Percentiles rank a stretch among this genome's conserved stretches.
Conservation (phyloP, 1,140 invertebrate genomes). For the Papilio helenus region DNA sequence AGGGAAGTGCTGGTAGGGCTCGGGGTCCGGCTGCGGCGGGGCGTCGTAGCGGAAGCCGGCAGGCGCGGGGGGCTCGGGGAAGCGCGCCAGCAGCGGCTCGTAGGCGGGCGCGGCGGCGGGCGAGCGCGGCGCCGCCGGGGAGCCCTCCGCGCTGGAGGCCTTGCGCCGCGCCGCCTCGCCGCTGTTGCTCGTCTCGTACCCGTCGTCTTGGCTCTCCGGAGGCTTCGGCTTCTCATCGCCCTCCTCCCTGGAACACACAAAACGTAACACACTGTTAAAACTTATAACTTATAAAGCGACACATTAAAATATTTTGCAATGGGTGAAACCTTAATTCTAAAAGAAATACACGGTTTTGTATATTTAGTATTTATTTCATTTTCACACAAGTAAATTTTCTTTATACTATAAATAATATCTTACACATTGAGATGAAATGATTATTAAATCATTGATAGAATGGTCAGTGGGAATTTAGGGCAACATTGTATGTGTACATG, state of each 20-base stretch:
- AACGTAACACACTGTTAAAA: background rate
- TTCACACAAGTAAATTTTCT: background rate
- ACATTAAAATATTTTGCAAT: background rate
- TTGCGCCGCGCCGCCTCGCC: constrained; percentile 83
- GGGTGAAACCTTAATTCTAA: background rate
- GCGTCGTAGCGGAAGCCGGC: constrained; percentile 64
- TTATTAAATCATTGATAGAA: background rate
- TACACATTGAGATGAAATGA: background rate
- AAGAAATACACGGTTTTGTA: background rate
- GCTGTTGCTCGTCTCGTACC: constrained; percentile 93
- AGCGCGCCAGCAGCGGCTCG: constrained; percentile 65
- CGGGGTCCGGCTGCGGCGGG: constrained; percentile 57
- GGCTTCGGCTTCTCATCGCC: constrained; percentile 78
- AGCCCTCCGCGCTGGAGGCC: constrained; percentile 72
- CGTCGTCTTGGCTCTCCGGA: constrained; percentile 91
- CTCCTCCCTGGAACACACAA: constrained; percentile 66
- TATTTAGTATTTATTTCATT: background rate
- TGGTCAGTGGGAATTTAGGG: background rate
- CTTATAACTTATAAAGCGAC: background rate
- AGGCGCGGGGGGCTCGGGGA: constrained; percentile 49
- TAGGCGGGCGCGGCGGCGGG: constrained; percentile 63
- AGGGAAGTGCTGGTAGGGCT: constrained; percentile 70
- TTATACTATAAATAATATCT: background rate
- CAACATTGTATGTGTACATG: background rate
- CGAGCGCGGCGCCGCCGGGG: constrained; percentile 56